These are phyloP conservation scores for Drosophila melanica DNA, from an alignment of 1,140 invertebrate genomes.

Conservation along the genomic window DNA sequence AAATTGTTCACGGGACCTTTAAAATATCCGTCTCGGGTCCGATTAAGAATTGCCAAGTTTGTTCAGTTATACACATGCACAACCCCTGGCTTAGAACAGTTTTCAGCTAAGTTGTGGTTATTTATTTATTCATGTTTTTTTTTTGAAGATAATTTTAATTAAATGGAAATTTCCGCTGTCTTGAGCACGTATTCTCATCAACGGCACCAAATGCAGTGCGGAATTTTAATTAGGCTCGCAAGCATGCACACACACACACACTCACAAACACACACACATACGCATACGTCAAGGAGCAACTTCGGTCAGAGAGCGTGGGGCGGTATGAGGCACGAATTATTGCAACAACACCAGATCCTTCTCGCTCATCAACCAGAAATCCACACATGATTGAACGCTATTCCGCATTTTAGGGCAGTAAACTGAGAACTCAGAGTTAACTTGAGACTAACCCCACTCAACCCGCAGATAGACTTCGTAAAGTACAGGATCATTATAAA, in stretches of 20 bases:
- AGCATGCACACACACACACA: constrained; percentile 28
- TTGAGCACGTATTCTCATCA: constrained; percentile 80
- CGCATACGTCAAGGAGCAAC: neutral
- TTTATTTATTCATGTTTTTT: constrained; percentile 30
- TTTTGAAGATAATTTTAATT: constrained; percentile 65
- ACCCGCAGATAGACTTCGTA: neutral
- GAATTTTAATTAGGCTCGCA: constrained; percentile 78
- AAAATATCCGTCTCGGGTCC: too few species aligned
- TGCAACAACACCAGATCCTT: too few species aligned
- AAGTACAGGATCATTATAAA: too few species aligned
- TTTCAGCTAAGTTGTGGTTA: constrained; percentile 25
- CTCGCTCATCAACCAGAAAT: too few species aligned
- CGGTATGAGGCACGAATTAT: too few species aligned
- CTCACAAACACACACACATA: constrained; percentile 11
- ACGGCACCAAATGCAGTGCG: constrained; percentile 76
- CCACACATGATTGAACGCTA: too few species aligned
- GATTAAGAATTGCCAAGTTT: too few species aligned
- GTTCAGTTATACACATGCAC: too few species aligned
- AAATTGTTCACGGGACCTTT: too few species aligned
- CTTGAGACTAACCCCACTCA: too few species aligned
- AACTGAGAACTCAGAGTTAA: too few species aligned
- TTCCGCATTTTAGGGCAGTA: too few species aligned
- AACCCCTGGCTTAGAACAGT: neutral
- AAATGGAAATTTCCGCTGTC: constrained; percentile 76
- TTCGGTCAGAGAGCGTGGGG: neutral